phyloP scores from a whole-genome alignment of 2,888 invertebrate species.

The Hirtodrosophila histrioides region DNA sequence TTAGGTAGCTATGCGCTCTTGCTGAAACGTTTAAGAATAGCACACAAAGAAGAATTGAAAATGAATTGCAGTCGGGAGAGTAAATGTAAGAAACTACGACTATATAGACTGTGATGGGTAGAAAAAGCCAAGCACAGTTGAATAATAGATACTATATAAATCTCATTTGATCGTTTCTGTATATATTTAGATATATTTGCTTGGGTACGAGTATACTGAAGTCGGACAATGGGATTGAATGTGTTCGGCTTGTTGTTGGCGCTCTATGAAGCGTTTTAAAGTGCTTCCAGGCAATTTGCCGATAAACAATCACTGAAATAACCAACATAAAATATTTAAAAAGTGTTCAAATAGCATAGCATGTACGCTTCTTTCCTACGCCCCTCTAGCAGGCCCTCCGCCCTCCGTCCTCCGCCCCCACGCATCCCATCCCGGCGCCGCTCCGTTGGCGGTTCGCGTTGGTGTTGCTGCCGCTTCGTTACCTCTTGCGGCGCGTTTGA shows the following conservation, averaged over 20 bases:
- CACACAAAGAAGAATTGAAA: no score
- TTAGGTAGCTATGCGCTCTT: no score
- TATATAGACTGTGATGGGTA: no score
- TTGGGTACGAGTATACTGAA: conserved; percentile 18
- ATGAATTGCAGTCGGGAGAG: no score
- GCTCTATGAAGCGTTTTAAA: conserved; percentile 81
- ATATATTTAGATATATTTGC: background rate
- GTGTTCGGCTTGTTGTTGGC: conserved; percentile 41
- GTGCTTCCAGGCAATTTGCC: conserved; percentile 83
- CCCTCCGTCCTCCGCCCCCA: background rate
- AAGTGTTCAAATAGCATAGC: conserved; percentile 63
- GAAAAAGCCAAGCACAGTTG: no score
- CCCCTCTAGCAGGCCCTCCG: background rate
- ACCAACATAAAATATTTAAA: conserved; percentile 79
- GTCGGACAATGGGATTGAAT: conserved; percentile 4
- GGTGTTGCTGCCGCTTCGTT: conserved; percentile 82
- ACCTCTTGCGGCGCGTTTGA: conserved; percentile 78
- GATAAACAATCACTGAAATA: conserved; percentile 80
- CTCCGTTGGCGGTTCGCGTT: conserved; percentile 55
- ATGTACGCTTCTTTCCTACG: background rate
- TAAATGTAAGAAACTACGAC: no score
- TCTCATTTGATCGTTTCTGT: background rate
- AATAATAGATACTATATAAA: no score
- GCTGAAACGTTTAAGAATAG: no score
- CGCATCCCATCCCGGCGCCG: conserved; percentile 1